Percentiles rank a stretch among this genome's conserved stretches.
Evolutionary conservation across 2,113 vertebrate genomes (phyloP).

Genomic region (Eulemur macaco): DNA sequence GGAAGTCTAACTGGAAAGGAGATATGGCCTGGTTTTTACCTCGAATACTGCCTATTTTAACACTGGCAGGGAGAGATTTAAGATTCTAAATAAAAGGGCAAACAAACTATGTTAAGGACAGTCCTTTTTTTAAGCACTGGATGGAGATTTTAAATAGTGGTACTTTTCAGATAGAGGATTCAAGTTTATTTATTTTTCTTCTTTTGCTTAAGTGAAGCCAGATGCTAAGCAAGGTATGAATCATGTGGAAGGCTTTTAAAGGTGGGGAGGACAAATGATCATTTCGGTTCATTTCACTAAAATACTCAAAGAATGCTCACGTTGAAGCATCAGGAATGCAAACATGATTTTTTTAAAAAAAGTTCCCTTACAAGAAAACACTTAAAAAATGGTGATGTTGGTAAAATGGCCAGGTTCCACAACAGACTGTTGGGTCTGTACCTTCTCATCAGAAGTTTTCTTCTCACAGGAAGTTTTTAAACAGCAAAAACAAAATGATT

Average conservation of each 20-base stretch:
- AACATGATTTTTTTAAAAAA: not conserved
- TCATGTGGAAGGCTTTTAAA: slow-evolving; percentile 22
- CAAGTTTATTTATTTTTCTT: slow-evolving; percentile 55
- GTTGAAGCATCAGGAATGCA: not conserved
- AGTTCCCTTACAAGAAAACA: not conserved
- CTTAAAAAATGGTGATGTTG: not conserved
- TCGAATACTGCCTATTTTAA: not conserved
- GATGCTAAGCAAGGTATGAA: slow-evolving; percentile 52
- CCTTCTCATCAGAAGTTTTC: not conserved
- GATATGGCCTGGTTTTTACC: not conserved
- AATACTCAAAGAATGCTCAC: slow-evolving; percentile 36
- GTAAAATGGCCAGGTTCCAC: not conserved
- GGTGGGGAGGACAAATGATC: not conserved
- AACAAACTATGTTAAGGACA: not conserved
- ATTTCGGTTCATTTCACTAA: slow-evolving; percentile 16
- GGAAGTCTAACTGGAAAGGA: not conserved
- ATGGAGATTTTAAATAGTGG: slow-evolving; percentile 34
- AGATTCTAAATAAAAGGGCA: slow-evolving; percentile 18
- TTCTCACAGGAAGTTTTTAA: not conserved
- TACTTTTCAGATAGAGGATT: slow-evolving; percentile 51
- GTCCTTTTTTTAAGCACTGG: not conserved
- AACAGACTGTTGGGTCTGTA: not conserved
- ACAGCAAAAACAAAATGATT: not conserved
- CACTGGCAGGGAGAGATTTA: not conserved
- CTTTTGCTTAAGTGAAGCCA: slow-evolving; percentile 53